Percentiles rank a stretch among this genome's conserved stretches.
phyloP scores from a whole-genome alignment of 2,888 invertebrate genomes.

The Heterodera filipjevi region DNA sequence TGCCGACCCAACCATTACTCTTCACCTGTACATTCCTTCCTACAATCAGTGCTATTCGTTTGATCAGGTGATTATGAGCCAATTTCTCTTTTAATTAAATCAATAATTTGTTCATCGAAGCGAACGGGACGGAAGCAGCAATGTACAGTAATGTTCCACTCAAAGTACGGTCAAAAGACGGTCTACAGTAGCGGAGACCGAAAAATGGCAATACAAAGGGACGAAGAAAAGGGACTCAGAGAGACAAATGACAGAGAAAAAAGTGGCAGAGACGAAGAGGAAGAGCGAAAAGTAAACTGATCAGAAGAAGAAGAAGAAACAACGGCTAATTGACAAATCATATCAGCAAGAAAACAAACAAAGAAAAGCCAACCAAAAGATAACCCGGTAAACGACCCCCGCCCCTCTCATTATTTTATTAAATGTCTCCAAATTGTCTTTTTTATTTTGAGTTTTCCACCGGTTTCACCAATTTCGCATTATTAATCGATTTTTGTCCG shows the following conservation, averaged over 20 bases:
- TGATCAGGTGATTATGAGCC: conserved; percentile 77
- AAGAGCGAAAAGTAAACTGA: neutral
- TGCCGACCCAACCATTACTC: conserved; percentile 83
- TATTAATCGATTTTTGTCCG: too few species aligned
- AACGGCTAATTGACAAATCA: neutral
- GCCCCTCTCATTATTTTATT: neutral
- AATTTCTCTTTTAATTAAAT: neutral
- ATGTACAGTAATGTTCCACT: conserved; percentile 56
- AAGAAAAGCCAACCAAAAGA: too few species aligned
- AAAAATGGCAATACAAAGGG: neutral
- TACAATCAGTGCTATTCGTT: conserved; percentile 84
- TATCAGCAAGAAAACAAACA: too few species aligned
- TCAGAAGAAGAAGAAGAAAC: neutral
- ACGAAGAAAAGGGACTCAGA: neutral
- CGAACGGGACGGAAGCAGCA: conserved; percentile 42
- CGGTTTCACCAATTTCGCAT: too few species aligned
- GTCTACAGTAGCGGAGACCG: conserved; percentile 42
- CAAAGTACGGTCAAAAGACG: conserved; percentile 57
- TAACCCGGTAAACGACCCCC: too few species aligned
- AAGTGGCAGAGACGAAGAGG: neutral
- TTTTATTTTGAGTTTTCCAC: neutral
- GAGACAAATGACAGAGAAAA: neutral
- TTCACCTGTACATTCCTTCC: conserved; percentile 92
- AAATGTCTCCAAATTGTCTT: too few species aligned
- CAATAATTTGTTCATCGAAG: conserved; percentile 31